These are phyloP conservation scores for Petrosia ficiformis DNA, from an alignment of 37 sponge, comb jelly and placozoan genomes.

Conservation along the genomic window DNA sequence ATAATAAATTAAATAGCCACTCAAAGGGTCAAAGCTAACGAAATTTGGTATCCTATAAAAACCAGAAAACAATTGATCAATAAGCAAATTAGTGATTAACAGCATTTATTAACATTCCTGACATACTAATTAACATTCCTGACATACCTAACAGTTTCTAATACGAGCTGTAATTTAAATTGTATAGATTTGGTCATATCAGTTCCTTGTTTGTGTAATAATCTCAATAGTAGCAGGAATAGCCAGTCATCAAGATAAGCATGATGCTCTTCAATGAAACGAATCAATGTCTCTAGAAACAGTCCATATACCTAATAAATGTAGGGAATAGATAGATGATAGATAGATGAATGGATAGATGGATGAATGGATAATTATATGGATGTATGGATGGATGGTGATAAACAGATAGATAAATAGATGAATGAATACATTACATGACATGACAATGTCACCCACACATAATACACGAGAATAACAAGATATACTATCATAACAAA, in stretches of 20 bases:
- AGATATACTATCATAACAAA: no score
- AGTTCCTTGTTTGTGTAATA: slow-evolving; percentile 65
- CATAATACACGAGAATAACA: no score
- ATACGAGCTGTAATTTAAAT: slow-evolving; percentile 49
- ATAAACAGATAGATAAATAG: background rate
- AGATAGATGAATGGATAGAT: no score
- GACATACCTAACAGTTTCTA: slow-evolving; percentile 65
- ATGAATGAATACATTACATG: background rate
- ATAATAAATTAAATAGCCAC: no score
- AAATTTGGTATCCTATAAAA: slow-evolving; percentile 1
- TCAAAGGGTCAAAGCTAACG: no score
- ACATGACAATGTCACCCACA: background rate
- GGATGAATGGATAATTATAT: no score
- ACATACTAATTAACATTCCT: background rate
- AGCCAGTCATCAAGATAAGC: slow-evolving; percentile 78
- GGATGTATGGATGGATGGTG: no score
- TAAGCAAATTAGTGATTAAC: background rate
- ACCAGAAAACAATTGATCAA: background rate
- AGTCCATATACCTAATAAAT: slow-evolving; percentile 55
- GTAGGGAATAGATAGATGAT: no score
- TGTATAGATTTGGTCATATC: slow-evolving; percentile 71
- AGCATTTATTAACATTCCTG: no score
- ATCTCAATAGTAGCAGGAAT: slow-evolving; percentile 56
- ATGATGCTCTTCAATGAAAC: slow-evolving; percentile 52
- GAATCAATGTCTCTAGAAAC: slow-evolving; percentile 66